Conservation (phyloP, 2,797 vertebrate genomes). For the Octomys mimax region DNA sequence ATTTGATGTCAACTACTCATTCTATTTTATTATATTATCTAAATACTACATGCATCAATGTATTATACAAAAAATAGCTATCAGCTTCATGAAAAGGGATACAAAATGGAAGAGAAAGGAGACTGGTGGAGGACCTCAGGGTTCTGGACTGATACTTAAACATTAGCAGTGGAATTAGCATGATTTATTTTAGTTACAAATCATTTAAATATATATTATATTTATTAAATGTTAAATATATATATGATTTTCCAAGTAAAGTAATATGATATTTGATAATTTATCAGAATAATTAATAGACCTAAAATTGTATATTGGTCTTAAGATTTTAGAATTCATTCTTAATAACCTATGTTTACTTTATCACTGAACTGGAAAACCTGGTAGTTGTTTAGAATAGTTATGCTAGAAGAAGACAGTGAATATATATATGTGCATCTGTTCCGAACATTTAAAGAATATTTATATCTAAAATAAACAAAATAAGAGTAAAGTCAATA, state of each 20-base stretch:
- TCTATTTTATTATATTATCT: not conserved
- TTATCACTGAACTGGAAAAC: not conserved
- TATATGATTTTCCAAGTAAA: not conserved
- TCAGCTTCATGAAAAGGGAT: not conserved
- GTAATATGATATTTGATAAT: not conserved
- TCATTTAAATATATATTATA: not conserved
- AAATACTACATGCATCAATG: not conserved
- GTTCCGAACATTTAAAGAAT: not conserved
- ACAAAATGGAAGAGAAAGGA: not conserved
- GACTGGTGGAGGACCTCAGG: accelerated
- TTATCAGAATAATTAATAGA: not conserved
- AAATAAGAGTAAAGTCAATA: not conserved
- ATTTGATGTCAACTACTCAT: not conserved
- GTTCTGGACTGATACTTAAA: not conserved
- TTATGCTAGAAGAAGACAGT: not conserved
- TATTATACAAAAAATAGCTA: not conserved
- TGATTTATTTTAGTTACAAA: not conserved
- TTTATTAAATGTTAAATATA: too few relatives aligned
- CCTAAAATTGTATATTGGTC: not conserved
- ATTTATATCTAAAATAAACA: not conserved
- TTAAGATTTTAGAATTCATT: not conserved
- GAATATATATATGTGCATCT: not conserved
- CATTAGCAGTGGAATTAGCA: not conserved
- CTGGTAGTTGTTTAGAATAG: not conserved
- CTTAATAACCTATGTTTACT: not conserved